Evolutionary conservation across 2,888 invertebrate species (phyloP).

Genomic region (Augiades crinisus): DNA sequence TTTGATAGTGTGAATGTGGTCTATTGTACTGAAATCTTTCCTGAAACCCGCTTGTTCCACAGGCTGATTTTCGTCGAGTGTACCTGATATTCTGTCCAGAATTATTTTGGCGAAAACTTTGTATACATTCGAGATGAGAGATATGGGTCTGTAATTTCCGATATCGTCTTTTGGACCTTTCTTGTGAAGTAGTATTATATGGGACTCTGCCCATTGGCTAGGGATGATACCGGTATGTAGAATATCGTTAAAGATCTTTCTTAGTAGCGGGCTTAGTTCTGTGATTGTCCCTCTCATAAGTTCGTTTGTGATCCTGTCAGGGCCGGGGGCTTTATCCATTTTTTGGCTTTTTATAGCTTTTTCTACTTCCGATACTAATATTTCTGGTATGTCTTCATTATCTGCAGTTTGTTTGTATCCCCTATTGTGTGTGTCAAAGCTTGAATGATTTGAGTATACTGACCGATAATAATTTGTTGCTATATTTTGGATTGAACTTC

Average conservation of each 20-base stretch:
- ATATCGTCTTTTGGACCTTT: slow-evolving; percentile 30
- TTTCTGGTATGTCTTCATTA: no score
- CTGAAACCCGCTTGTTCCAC: no score
- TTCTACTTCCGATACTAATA: no score
- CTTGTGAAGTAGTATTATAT: slow-evolving; percentile 32
- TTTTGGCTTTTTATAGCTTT: slow-evolving; percentile 22
- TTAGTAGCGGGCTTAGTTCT: slow-evolving; percentile 30
- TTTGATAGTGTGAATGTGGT: no score
- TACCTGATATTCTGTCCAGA: no score
- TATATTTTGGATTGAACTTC: neutral
- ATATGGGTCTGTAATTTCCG: slow-evolving; percentile 34
- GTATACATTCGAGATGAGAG: slow-evolving; percentile 29
- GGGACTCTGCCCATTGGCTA: slow-evolving; percentile 27
- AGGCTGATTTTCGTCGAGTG: no score
- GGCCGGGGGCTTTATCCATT: slow-evolving; percentile 26
- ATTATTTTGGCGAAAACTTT: slow-evolving; percentile 28
- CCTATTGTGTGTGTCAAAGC: no score
- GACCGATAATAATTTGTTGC: neutral
- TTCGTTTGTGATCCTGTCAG: slow-evolving; percentile 35
- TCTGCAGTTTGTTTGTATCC: no score
- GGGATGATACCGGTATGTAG: slow-evolving; percentile 26
- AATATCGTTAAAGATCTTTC: slow-evolving; percentile 32
- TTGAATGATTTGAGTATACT: neutral
- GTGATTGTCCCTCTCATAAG: slow-evolving; percentile 24
- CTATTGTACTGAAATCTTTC: no score